Evolutionary conservation across 2,888 invertebrate genomes (phyloP).

Genomic region (Drosophila fulvimacula): DNA sequence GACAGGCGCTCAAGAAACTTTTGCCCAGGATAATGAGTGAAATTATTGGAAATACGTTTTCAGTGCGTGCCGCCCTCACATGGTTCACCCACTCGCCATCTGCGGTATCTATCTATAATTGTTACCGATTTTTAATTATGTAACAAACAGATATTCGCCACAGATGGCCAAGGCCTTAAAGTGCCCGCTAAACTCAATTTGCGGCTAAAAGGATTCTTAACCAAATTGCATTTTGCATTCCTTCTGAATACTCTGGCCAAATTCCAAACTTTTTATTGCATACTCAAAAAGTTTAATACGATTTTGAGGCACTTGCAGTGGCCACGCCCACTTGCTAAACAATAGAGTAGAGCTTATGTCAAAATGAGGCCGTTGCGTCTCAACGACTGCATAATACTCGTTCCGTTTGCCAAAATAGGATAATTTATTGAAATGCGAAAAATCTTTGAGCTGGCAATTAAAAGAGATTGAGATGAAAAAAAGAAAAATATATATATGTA

Average conservation of each 20-base stretch:
- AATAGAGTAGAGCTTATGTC: background rate
- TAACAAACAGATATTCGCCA: background rate
- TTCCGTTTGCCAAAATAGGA: background rate
- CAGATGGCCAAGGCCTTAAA: background rate
- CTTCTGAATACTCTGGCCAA: conserved; percentile 13
- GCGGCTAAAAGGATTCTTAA: background rate
- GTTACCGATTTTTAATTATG: conserved; percentile 12
- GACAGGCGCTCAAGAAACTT: conserved; percentile 58
- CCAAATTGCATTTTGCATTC: conserved; percentile 5
- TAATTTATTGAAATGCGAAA: background rate
- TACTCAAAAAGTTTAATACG: conserved; percentile 23
- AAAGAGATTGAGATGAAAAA: too few species aligned
- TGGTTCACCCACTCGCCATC: conserved; percentile 33
- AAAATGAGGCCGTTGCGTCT: background rate
- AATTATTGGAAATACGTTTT: conserved; percentile 80
- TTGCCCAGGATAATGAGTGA: conserved; percentile 78
- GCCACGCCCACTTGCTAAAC: conserved; percentile 39
- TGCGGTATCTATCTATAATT: conserved; percentile 20
- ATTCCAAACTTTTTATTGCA: conserved; percentile 29
- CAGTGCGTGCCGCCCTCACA: conserved; percentile 65
- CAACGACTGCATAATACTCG: background rate
- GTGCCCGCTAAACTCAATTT: background rate
- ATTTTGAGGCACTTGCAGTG: conserved; percentile 15
- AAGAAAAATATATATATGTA: too few species aligned
- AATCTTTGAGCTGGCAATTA: background rate